These are phyloP conservation scores for Eupithecia subfuscata DNA, from an alignment of 2,888 invertebrate genomes.

Conservation along the genomic window DNA sequence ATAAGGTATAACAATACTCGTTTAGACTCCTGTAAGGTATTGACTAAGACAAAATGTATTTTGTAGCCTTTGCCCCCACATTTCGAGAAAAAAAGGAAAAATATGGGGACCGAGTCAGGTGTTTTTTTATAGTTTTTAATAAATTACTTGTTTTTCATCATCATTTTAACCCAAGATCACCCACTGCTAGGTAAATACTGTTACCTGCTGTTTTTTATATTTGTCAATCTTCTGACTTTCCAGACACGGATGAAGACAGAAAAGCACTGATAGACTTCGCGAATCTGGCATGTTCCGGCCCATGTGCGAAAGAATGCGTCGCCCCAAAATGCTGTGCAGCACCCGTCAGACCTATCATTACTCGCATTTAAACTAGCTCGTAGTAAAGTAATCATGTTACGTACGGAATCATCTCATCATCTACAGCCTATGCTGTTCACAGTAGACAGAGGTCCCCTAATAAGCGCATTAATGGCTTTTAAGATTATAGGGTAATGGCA, in stretches of 20 bases:
- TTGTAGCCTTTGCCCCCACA: too few species aligned
- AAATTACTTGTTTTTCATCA: too few species aligned
- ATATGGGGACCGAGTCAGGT: too few species aligned
- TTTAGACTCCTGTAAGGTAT: too few species aligned
- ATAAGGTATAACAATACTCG: too few species aligned
- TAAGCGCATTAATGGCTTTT: background rate
- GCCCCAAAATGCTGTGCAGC: slow-evolving; percentile 74
- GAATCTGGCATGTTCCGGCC: slow-evolving; percentile 68
- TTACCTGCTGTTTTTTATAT: background rate
- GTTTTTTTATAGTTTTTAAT: too few species aligned
- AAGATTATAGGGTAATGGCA: background rate
- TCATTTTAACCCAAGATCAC: too few species aligned
- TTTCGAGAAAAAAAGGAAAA: too few species aligned
- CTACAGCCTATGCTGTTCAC: background rate
- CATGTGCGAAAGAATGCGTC: slow-evolving; percentile 78
- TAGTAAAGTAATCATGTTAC: background rate
- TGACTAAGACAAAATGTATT: too few species aligned
- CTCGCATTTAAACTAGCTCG: slow-evolving; percentile 60
- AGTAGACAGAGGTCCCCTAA: background rate
- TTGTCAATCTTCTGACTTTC: slow-evolving; percentile 5
- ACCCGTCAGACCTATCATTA: slow-evolving; percentile 61
- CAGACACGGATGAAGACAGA: slow-evolving; percentile 75
- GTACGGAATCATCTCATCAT: background rate
- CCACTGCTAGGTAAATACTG: too few species aligned
- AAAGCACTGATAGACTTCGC: slow-evolving; percentile 71